Evolutionary conservation across 37 sponge, comb jelly and placozoan species (phyloP).

Genomic region (Bolinopsis microptera): DNA sequence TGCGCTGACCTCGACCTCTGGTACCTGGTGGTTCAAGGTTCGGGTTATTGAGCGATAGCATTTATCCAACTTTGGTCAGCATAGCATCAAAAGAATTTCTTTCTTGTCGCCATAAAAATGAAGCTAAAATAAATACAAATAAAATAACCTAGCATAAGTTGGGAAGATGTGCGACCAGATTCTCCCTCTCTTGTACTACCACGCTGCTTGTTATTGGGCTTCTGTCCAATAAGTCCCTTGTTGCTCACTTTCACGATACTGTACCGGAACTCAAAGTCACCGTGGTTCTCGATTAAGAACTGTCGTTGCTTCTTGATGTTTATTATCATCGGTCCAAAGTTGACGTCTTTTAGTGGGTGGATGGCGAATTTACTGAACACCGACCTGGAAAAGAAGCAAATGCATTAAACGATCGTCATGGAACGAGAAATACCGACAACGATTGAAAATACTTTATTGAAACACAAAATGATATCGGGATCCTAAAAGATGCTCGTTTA

Average conservation of each 20-base stretch:
- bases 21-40: background rate
- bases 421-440: no score
- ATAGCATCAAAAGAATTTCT: no score
- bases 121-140: background rate
- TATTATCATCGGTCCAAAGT: constrained; percentile 87
- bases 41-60: no score
- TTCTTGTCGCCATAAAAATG: no score
- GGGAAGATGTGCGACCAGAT: constrained; percentile 38
- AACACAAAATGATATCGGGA: no score
- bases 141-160: constrained; percentile 34
- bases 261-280: constrained; percentile 97
- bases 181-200: constrained; percentile 60
- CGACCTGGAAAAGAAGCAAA: background rate
- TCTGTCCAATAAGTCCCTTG: constrained; percentile 64
- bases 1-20: constrained; percentile 38
- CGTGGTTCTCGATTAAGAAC: constrained; percentile 88
- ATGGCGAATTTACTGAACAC: constrained; percentile 72
- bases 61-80: no score
- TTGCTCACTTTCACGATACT: constrained; percentile 77
- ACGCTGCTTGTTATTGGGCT: background rate
- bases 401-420: no score
- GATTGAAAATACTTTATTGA: no score
- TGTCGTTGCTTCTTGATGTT: constrained; percentile 69
- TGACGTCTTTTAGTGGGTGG: constrained; percentile 84
- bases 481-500: no score